Conservation (phyloP, 2,797 vertebrate genomes). For the Pangasius sanitwongsei region DNA sequence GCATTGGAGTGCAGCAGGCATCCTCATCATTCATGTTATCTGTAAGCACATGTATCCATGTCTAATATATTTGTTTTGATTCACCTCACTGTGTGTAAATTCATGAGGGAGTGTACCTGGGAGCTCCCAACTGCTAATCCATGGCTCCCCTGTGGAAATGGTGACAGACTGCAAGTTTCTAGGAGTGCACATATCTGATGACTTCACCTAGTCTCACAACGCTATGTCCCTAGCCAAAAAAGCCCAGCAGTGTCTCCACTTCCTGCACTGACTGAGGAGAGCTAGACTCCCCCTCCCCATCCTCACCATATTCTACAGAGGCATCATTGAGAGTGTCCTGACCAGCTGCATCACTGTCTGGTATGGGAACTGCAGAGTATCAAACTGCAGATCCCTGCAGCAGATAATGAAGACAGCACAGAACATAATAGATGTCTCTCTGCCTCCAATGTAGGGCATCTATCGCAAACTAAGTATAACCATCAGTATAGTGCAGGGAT, state of each 20-base stretch:
- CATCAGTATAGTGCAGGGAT: background rate
- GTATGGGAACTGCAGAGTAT: conserved; percentile 11
- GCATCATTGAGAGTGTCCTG: conserved; percentile 16
- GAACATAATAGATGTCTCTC: background rate
- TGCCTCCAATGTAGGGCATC: background rate
- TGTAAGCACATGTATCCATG: background rate
- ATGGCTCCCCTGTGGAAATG: background rate
- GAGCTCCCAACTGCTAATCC: conserved; percentile 8
- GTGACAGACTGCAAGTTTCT: conserved; percentile 15
- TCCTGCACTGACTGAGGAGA: background rate
- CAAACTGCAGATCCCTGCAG: conserved; percentile 12
- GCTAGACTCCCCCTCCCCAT: background rate
- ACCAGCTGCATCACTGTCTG: conserved; percentile 19
- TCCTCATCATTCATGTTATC: background rate
- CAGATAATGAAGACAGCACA: conserved; percentile 5
- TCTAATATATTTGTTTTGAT: background rate
- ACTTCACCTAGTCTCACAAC: background rate
- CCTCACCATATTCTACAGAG: conserved; percentile 5
- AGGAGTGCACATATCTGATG: background rate
- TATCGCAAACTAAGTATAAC: background rate
- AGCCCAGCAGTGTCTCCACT: conserved; percentile 7
- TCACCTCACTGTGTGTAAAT: background rate
- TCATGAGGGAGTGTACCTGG: background rate
- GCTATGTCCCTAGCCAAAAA: background rate
- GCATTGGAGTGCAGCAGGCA: conserved; percentile 1